Percentiles rank a stretch among this genome's conserved stretches.
phyloP scores from a whole-genome alignment of 2,888 invertebrate genomes.

The Apodemia duryi region DNA sequence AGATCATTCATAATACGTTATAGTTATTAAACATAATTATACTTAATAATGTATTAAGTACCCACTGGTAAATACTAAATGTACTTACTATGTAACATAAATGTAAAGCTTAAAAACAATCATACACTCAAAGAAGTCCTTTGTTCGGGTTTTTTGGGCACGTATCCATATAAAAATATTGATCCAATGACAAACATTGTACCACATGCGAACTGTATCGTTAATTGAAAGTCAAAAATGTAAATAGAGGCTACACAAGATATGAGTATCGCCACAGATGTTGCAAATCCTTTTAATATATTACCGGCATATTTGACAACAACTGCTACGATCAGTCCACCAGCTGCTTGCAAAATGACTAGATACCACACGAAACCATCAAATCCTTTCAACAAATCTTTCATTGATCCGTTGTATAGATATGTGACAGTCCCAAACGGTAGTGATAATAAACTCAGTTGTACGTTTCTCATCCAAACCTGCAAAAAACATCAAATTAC shows the following conservation, averaged over 20 bases:
- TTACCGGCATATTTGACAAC: constrained; percentile 99
- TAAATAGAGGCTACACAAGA: constrained; percentile 96
- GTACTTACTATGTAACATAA: constrained; percentile 14
- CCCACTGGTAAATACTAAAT: constrained; percentile 27
- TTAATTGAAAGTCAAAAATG: constrained; percentile 92
- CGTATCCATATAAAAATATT: constrained; percentile 95
- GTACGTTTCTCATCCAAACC: constrained; percentile 98
- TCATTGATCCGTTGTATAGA: constrained; percentile 82
- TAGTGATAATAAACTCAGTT: constrained; percentile 93
- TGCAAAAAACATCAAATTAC: constrained; percentile 41
- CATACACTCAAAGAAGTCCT: constrained; percentile 60
- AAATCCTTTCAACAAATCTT: constrained; percentile 81
- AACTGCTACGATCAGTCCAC: constrained; percentile 97
- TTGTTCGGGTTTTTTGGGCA: constrained; percentile 77
- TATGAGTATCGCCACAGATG: constrained; percentile 96
- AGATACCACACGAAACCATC: constrained; percentile 93
- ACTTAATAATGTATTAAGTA: constrained; percentile 25
- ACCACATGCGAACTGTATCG: constrained; percentile 91
- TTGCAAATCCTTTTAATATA: constrained; percentile 98
- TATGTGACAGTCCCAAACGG: constrained; percentile 93
- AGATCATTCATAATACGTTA: constrained; percentile 6
- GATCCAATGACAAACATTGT: constrained; percentile 94
- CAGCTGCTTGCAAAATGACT: constrained; percentile 93
- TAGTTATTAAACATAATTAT: constrained; percentile 13
- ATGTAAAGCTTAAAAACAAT: constrained; percentile 29